Base-by-base conservation (phyloP, 2,113 vertebrate genomes). In the Rhinichthys klamathensis region DNA sequence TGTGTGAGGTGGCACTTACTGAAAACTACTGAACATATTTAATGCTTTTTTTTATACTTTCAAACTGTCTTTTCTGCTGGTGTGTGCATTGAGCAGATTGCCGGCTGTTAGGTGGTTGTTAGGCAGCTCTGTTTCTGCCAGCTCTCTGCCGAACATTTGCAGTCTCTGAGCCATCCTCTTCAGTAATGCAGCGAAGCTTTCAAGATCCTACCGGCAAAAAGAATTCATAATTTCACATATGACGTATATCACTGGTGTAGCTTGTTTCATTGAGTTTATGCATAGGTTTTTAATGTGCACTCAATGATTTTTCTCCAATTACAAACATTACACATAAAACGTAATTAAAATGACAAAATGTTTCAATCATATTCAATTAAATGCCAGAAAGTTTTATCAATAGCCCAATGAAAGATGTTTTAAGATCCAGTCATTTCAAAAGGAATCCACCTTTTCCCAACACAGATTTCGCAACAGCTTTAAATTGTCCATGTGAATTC, bases 91-190 rank as follows among this genome's bases (percentile, higher is more conserved):
- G 30, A 82, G 69, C 11, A 79, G 85, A 85, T 84, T 85, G 83
- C 41, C 78, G 54, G 85, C 70, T 73, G 72, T 75, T 56, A 73
- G 78, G 74, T 80, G 46, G 27, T 72, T 82, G 73, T 63, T 56
- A 21, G 85, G 85, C n/a, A 87, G 82, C 25, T 89, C 86, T 9
- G 81, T 81, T 74, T 87, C 88, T 67, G 89, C 84, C 51, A 87
- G 77, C n/a, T 88, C 77, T 51, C 27, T 75, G 7, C 84, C 86
- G 12, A 83, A 80, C 30, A n/a, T 60, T 35, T 79, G 86, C 15
- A 80, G 65, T 72, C 78, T 72, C 54, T 78, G 76, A 38, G 86
- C 83, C 81, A 88, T 82, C 80, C 72, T 86, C 84, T 87, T 86
- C 44, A 89, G 76, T 35, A 82, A 67, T 1, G 35, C 35, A 78